Conservation (phyloP, 1,140 invertebrate species). For the Cydia splendana region DNA sequence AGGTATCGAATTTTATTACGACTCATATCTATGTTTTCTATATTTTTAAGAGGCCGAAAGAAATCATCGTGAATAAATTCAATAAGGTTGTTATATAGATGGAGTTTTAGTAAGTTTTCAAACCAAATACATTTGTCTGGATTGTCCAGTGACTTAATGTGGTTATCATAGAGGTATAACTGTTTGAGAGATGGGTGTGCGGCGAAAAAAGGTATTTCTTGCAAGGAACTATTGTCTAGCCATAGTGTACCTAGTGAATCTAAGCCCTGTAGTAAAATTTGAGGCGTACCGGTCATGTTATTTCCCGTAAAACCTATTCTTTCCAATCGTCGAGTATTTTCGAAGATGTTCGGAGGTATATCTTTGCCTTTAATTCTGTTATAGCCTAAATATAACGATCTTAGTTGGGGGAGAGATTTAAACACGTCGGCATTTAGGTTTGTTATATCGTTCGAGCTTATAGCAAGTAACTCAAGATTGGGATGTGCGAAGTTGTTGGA, state of each 20-base stretch:
- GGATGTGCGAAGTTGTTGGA: neutral
- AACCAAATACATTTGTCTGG: constrained; percentile 1
- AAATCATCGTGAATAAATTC: neutral
- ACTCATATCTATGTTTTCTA: neutral
- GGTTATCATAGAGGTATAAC: neutral
- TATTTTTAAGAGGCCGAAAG: neutral
- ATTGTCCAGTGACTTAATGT: neutral
- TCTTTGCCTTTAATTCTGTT: neutral
- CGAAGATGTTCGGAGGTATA: neutral
- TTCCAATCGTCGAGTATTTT: neutral
- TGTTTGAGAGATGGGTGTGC: neutral
- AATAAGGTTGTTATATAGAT: constrained; percentile 10
- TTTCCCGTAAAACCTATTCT: constrained; percentile 3
- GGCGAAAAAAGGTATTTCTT: neutral
- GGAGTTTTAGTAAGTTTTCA: neutral
- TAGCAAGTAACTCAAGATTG: neutral
- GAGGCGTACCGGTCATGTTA: neutral
- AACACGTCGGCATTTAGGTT: neutral
- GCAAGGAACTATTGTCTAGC: neutral
- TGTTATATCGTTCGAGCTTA: neutral
- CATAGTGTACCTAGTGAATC: neutral
- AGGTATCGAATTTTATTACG: constrained; percentile 7
- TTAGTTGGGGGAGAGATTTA: neutral
- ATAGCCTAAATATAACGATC: neutral
- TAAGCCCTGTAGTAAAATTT: neutral